A percentile compares a stretch with the other conserved stretches of the same genome.
phyloP scores from a whole-genome alignment of 2,797 vertebrate genomes.

The Synaphobranchus kaupii region DNA sequence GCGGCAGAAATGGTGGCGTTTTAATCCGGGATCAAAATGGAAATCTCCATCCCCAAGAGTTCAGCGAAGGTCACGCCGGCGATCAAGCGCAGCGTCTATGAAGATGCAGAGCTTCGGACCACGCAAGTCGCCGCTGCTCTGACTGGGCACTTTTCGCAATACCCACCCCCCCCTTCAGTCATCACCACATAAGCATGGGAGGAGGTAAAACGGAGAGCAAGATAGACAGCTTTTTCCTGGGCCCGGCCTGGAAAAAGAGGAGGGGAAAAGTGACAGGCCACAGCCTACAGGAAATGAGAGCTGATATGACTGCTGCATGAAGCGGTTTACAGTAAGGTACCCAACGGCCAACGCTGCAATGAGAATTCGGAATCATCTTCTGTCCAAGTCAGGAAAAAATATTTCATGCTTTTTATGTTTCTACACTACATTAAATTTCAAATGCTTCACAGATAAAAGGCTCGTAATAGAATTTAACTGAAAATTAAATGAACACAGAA shows the following conservation, averaged over 20 bases:
- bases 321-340: conserved; percentile 14
- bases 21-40: conserved; percentile 82
- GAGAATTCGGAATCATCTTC: neutral
- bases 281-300: conserved; percentile 18
- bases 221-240: conserved; percentile 17
- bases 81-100: conserved; percentile 72
- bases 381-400: neutral
- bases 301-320: conserved; percentile 15
- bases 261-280: conserved; percentile 19
- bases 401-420: neutral
- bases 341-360: neutral
- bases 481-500: neutral
- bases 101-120: conserved; percentile 44
- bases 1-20: conserved; percentile 67
- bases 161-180: conserved; percentile 44
- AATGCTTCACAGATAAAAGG: neutral
- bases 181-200: neutral
- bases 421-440: neutral
- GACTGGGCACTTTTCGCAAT: conserved; percentile 43
- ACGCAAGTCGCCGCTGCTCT: conserved; percentile 28
- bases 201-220: neutral
- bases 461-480: neutral
- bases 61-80: conserved; percentile 75
- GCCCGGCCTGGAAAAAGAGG: neutral
- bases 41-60: conserved; percentile 74